Base-by-base conservation (phyloP, 2,113 vertebrate genomes). In the Tenrec ecaudatus region DNA sequence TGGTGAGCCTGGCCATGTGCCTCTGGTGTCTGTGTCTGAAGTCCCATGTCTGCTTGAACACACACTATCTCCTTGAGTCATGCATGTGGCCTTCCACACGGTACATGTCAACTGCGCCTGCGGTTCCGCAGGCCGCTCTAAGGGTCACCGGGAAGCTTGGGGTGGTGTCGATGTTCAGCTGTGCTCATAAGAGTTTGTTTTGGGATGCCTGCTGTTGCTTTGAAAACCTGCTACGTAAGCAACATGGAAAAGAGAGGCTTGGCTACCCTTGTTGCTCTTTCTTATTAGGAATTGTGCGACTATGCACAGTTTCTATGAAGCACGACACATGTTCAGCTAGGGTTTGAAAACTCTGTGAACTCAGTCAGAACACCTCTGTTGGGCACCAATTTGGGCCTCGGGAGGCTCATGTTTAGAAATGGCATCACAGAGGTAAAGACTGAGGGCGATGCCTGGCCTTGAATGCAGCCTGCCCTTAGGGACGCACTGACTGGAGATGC, bases 101-200 rank as follows among this genome's bases (percentile, higher is more conserved):
- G 16, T 2, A 2, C 2, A 11, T 4, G 2, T 53, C 1, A 7
- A 22, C 27, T 4, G 12, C 20, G 17, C 25, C 0, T 6, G 11
- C 4, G 4, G 16, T n/a, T n/a, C 62, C 47, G 73, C 3, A 25
- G 4, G 69, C 31, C 4, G 1, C 14, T 14, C 23, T 11, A n/a
- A 62, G 58, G 43, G 11, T 81, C 8, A 2, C 6, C 2, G 10
- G 9, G 40, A 87, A 40, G 1, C 15, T 22, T 0, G 47, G 16
- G 31, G n/a, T 1, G 31, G 9, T 17, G 68, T 12, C 33, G 15
- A 40, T n/a, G 16, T n/a, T 19, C 2, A 53, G 47, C 47, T 10
- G 10, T 10, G 29, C 31, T 64, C 36, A 29, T 25, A 0, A 6
- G 0, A 22, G 53, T 71, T 60, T 25, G 1, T 20, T 38, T n/a